Evolutionary conservation across 2,888 invertebrate genomes (phyloP).

Genomic region (Leptinotarsa rubiginosa): DNA sequence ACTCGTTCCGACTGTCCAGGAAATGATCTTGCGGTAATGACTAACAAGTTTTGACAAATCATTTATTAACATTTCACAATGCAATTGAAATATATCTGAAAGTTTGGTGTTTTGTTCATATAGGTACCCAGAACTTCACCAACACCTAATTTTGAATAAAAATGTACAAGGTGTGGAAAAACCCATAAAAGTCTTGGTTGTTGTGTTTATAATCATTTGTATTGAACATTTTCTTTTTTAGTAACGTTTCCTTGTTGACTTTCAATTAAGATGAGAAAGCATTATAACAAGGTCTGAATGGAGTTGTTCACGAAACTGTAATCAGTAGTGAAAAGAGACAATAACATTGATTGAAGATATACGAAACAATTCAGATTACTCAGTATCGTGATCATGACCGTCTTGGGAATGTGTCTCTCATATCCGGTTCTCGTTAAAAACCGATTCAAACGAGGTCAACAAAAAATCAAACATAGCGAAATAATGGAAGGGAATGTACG

Average conservation of each 20-base stretch:
- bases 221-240: not conserved
- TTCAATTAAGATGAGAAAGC: constrained; percentile 1
- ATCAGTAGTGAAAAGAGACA: not conserved
- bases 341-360: not conserved
- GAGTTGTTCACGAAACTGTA: not conserved
- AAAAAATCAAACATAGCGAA: not conserved
- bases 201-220: no score
- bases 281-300: not conserved
- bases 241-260: not conserved
- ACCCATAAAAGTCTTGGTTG: no score
- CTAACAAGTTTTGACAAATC: no score
- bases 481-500: not conserved
- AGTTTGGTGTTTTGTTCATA: no score
- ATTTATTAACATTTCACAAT: no score
- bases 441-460: not conserved
- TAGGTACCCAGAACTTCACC: no score
- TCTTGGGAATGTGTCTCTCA: not conserved
- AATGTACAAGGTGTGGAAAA: no score
- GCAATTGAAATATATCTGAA: no score
- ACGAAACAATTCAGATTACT: not conserved
- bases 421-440: constrained; percentile 4
- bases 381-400: not conserved
- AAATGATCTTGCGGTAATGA: no score
- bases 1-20: no score
- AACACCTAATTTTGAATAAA: no score